Evolutionary conservation across 2,797 vertebrate genomes (phyloP), one percentile per base, ranked within the genome.

Genomic region (Oophaga sylvatica): DNA sequence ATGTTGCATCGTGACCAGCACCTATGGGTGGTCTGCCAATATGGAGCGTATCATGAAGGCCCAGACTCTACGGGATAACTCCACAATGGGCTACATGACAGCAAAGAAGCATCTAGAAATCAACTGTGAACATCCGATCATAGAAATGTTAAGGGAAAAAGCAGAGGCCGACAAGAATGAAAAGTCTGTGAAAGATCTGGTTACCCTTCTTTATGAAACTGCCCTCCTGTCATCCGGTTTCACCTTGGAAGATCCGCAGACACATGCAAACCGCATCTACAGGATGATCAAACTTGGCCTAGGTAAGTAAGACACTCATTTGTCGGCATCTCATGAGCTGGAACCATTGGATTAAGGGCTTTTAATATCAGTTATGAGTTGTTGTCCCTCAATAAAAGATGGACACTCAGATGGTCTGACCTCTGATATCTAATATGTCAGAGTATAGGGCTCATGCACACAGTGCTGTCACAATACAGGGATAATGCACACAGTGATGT

Each of bases 41-140:
- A 99, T 99, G 98, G 98, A 99, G 91, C 95, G 98, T 86, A 99
- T 99, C 92, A 99, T 99, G 98, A 99, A 99, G 90, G 97, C 98
- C 0, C 98, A 99, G 82, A 98, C 97, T 0, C 89, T 99, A 0
- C 94, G 98, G 80, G 98, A 99, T 88, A 99, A 98, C 93, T 97
- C 98, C 19, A 99, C 98, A 0, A 97, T 99, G 97, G 98, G 97
- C 6, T 99, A 99, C 93, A 99, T 99, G 98, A 97, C 97, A 3
- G 98, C 98, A 1, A 99, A 99, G 94, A 99, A 99, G 48, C 98
- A 99, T 56, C 93, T 99, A 65, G 98, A 99, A 92, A 95, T 99
- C 0, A 99, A 99, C 87, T 97, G 97, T 0, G 91, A 95, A 81
- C 98, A 99, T 90, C 96, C 97, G 7, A 99, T 99, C 41, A 89